Evolutionary conservation across 2,797 vertebrate genomes (phyloP).

Genomic region (Pseudochromis fuscus): DNA sequence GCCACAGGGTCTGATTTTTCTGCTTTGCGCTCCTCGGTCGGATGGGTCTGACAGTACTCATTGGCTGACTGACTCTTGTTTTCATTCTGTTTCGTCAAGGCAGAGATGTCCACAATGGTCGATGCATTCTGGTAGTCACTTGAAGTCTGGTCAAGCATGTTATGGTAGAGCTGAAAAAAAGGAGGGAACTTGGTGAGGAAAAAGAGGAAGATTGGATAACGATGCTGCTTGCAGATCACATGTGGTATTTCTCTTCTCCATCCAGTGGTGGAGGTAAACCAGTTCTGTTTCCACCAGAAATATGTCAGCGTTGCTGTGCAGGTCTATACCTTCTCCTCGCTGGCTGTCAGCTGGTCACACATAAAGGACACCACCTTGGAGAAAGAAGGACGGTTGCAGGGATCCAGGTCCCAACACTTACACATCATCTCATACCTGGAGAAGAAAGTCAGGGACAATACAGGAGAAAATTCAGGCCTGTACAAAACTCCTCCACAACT

Average conservation of each 20-base stretch:
- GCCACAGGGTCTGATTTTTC: slow-evolving; percentile 16
- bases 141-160: slow-evolving; percentile 52
- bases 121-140: slow-evolving; percentile 71
- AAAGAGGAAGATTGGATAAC: neutral
- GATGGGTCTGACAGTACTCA: slow-evolving; percentile 45
- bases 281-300: neutral
- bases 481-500: neutral
- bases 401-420: slow-evolving; percentile 91
- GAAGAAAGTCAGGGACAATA: neutral
- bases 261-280: neutral
- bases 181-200: neutral
- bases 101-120: slow-evolving; percentile 45
- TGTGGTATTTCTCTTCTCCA: neutral
- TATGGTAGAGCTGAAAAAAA: slow-evolving; percentile 80
- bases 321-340: slow-evolving; percentile 89
- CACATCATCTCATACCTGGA: slow-evolving; percentile 91
- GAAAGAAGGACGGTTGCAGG: slow-evolving; percentile 89
- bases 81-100: slow-evolving; percentile 41
- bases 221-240: neutral
- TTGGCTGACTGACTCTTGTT: slow-evolving; percentile 27
- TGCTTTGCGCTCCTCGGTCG: slow-evolving; percentile 33
- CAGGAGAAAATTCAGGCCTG: neutral
- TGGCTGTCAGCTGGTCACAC: slow-evolving; percentile 87
- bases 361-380: slow-evolving; percentile 88
- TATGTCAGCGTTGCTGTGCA: neutral